Conservation (phyloP, 1,140 invertebrate species). For the Zaprionus lachaisei region DNA sequence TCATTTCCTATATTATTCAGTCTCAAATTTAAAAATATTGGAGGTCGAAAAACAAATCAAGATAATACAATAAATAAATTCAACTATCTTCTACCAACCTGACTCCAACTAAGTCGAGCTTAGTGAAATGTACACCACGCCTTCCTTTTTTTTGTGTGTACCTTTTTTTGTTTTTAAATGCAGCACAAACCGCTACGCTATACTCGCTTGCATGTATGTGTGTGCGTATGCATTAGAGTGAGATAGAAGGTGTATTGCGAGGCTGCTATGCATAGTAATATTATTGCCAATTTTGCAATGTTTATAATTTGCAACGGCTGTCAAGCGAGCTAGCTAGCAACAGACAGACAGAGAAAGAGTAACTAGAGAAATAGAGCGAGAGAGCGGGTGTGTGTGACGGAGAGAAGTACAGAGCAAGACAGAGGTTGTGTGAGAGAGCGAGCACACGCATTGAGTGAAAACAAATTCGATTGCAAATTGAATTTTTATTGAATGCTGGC, state of each 20-base stretch:
- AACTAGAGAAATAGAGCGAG: neutral
- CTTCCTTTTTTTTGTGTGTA: neutral
- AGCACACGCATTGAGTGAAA: slow-evolving; percentile 51
- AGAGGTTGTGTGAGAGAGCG: neutral
- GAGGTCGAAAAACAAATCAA: too few relatives aligned
- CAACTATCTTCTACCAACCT: neutral
- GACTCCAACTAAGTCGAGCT: neutral
- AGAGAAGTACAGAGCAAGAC: neutral
- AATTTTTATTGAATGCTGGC: slow-evolving; percentile 80
- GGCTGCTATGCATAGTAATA: slow-evolving; percentile 46
- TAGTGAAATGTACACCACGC: slow-evolving; percentile 10
- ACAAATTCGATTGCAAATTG: slow-evolving; percentile 79
- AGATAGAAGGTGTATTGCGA: neutral
- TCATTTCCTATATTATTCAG: too few relatives aligned
- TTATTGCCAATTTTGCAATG: slow-evolving; percentile 72
- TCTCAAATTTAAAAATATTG: too few relatives aligned
- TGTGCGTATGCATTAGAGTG: neutral
- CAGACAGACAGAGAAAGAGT: slow-evolving; percentile 4
- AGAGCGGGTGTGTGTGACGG: neutral
- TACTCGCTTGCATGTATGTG: slow-evolving; percentile 11
- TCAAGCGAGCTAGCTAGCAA: slow-evolving; percentile 20
- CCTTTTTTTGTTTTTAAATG: slow-evolving; percentile 13
- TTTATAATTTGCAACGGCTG: slow-evolving; percentile 66
- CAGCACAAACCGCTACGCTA: neutral
- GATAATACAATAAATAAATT: too few relatives aligned